Percentiles rank a stretch among this genome's conserved stretches.
phyloP scores from a whole-genome alignment of 2,113 vertebrate genomes.

The Lycaon pictus region DNA sequence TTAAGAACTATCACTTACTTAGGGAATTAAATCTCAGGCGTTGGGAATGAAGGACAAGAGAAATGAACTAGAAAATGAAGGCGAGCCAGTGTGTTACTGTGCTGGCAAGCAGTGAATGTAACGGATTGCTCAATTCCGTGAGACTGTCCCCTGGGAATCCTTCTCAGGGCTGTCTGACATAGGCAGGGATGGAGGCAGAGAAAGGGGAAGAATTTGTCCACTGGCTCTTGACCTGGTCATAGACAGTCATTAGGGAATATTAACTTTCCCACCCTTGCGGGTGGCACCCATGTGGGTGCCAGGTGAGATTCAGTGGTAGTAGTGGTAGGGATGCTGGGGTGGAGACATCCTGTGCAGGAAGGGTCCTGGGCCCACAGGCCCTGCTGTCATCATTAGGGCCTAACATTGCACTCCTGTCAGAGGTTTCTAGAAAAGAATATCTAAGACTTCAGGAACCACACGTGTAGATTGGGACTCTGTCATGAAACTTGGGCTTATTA shows the following conservation, averaged over 20 bases:
- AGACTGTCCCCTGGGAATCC: background rate
- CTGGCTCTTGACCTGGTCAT: background rate
- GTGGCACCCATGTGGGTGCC: background rate
- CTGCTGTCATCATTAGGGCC: no score
- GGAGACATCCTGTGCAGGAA: background rate
- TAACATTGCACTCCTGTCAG: background rate
- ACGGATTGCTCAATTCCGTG: background rate
- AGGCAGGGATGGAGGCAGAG: background rate
- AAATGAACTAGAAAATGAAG: conserved; percentile 12
- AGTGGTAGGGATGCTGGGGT: background rate
- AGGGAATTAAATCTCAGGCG: background rate
- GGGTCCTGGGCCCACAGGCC: background rate
- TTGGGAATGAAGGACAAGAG: background rate
- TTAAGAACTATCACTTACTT: background rate
- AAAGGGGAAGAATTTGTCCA: background rate
- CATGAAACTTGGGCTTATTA: conserved; percentile 3
- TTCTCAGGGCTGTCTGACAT: background rate
- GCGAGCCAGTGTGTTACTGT: background rate
- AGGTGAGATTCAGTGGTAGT: background rate
- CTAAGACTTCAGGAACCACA: background rate
- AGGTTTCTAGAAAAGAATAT: background rate
- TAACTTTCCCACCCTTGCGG: no score
- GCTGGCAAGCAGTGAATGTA: background rate
- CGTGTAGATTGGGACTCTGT: background rate
- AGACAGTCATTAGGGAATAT: background rate